Percentiles rank a stretch among this genome's conserved stretches.
Evolutionary conservation across 2,113 vertebrate genomes (phyloP).

Genomic region (Uropsilus gracilis): DNA sequence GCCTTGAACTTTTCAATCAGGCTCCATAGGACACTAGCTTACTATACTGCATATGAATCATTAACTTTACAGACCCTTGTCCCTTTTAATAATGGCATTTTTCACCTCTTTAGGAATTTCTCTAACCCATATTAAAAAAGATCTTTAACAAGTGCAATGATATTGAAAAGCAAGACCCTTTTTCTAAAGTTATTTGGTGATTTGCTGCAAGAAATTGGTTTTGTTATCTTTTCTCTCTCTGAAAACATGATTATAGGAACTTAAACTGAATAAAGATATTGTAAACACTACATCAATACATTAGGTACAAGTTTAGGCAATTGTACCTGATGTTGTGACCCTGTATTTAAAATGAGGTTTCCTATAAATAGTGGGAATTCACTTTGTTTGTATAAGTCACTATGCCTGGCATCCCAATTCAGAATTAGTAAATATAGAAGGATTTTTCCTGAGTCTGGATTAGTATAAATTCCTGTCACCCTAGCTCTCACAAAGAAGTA

Average conservation of each 20-base stretch:
- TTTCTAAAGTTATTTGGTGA: constrained; percentile 61
- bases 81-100: constrained; percentile 73
- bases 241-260: background rate
- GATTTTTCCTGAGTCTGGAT: background rate
- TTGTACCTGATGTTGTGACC: background rate
- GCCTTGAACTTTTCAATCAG: constrained; percentile 51
- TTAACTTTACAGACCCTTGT: constrained; percentile 78
- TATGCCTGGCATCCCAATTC: background rate
- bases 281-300: background rate
- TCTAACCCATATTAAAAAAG: constrained; percentile 36
- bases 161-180: constrained; percentile 57
- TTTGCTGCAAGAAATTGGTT: constrained; percentile 26
- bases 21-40: constrained; percentile 36
- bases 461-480: background rate
- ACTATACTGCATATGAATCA: constrained; percentile 73
- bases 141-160: constrained; percentile 65
- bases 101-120: constrained; percentile 61
- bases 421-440: background rate
- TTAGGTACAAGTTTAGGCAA: too few relatives aligned
- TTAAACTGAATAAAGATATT: background rate
- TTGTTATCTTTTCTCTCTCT: background rate
- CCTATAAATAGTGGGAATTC: background rate
- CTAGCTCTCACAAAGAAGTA: background rate
- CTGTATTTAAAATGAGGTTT: background rate
- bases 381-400: background rate